phyloP scores from a whole-genome alignment of 2,797 vertebrate species.

The Microctenopoma steveboyesi region DNA sequence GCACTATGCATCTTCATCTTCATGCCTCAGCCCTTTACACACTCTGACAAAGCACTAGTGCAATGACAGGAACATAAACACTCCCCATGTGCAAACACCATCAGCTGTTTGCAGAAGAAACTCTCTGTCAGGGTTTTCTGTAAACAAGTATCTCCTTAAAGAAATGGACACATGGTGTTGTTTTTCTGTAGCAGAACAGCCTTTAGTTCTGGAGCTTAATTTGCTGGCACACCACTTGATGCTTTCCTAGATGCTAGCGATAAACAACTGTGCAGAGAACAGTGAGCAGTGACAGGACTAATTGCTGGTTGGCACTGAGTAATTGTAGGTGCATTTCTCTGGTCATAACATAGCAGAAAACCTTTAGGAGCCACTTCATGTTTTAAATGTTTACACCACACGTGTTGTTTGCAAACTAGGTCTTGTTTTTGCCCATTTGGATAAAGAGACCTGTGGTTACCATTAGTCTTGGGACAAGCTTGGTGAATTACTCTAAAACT shows the following conservation, averaged over 20 bases:
- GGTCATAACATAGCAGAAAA: constrained; percentile 59
- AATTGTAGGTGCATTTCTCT: constrained; percentile 70
- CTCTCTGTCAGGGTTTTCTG: not conserved
- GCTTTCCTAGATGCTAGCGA: constrained; percentile 48
- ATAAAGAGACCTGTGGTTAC: constrained; percentile 15
- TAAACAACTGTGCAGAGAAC: constrained; percentile 62
- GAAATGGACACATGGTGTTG: not conserved
- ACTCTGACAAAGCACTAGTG: not conserved
- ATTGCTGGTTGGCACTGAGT: constrained; percentile 69
- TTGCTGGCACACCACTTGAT: constrained; percentile 40
- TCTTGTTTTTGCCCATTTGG: constrained; percentile 30
- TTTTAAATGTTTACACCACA: constrained; percentile 47
- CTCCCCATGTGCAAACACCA: not conserved
- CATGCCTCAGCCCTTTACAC: not conserved
- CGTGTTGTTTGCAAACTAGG: constrained; percentile 30
- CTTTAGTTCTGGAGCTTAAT: constrained; percentile 21
- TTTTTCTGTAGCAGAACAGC: constrained; percentile 4
- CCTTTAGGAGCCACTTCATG: constrained; percentile 51
- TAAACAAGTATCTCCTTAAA: not conserved
- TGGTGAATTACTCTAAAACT: constrained; percentile 19
- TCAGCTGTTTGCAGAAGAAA: not conserved
- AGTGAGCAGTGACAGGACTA: constrained; percentile 57
- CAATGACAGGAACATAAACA: not conserved
- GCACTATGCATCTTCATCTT: not conserved
- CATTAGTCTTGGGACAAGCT: constrained; percentile 25